A percentile compares a stretch with the other conserved stretches of the same genome.
Evolutionary conservation across 2,113 vertebrate species (phyloP).

Genomic region (Leucoraja erinaceus): DNA sequence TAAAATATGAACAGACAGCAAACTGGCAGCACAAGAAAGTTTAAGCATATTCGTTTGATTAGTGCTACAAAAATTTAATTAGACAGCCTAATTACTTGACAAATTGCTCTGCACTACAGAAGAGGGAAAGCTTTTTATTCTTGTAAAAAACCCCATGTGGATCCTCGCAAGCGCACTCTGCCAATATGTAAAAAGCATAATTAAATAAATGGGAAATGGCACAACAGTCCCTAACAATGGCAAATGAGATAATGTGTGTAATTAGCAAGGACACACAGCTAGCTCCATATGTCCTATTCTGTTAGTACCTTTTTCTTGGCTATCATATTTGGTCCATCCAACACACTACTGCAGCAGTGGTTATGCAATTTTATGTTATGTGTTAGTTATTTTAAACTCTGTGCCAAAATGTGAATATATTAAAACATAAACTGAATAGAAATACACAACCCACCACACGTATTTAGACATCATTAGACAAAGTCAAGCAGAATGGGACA

Average conservation of each 20-base stretch:
- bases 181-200: conserved; percentile 92
- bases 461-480: background rate
- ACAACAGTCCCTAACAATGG: conserved; percentile 82
- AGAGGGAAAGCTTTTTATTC: conserved; percentile 70
- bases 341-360: background rate
- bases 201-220: conserved; percentile 96
- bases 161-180: conserved; percentile 82
- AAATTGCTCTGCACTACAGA: conserved; percentile 87
- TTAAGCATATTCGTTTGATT: conserved; percentile 99
- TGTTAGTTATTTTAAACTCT: conserved; percentile 16
- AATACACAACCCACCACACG: background rate
- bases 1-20: conserved; percentile 94
- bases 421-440: background rate
- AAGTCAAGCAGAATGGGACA: background rate
- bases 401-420: background rate
- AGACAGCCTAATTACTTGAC: conserved; percentile 91
- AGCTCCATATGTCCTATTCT: conserved; percentile 67
- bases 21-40: conserved; percentile 90
- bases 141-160: conserved; percentile 62
- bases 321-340: conserved; percentile 25
- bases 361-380: background rate
- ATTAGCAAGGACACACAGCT: conserved; percentile 73
- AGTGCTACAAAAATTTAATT: conserved; percentile 95
- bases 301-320: conserved; percentile 48
- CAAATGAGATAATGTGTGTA: conserved; percentile 82